These are phyloP conservation scores for Parauchenoglanis ngamensis DNA, from an alignment of 2,797 vertebrate species.

Conservation along the genomic window DNA sequence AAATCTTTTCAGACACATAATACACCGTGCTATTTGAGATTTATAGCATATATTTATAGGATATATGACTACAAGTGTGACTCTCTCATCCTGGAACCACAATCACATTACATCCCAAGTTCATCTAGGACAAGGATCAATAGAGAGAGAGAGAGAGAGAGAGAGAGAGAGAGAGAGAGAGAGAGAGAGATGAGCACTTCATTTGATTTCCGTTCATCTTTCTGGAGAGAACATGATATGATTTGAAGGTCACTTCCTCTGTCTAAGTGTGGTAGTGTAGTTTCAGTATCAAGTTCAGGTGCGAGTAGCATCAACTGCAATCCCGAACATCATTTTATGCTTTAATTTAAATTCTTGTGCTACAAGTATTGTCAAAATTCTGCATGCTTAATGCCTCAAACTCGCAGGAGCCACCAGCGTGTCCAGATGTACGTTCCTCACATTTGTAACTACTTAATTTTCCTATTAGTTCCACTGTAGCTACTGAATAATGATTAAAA, in stretches of 20 bases:
- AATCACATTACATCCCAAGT: conserved; percentile 58
- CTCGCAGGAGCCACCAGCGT: neutral
- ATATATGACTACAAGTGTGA: conserved; percentile 31
- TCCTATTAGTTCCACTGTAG: neutral
- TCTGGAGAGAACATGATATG: conserved; percentile 45
- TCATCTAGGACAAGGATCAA: conserved; percentile 53
- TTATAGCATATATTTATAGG: conserved; percentile 31
- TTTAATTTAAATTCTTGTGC: neutral
- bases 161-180: conserved; percentile 3
- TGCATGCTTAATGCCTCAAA: neutral
- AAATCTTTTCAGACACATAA: conserved; percentile 17
- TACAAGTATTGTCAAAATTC: neutral
- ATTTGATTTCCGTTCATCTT: conserved; percentile 52
- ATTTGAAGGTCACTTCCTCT: conserved; percentile 46
- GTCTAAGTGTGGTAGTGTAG: conserved; percentile 34
- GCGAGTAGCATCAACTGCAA: neutral
- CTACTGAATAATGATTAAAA: neutral
- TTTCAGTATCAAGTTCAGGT: conserved; percentile 23
- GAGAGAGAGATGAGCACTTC: conserved; percentile 45
- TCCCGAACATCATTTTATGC: neutral
- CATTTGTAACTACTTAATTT: conserved; percentile 9
- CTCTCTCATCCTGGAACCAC: conserved; percentile 47
- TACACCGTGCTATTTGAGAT: conserved; percentile 16
- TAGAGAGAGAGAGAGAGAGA: conserved; percentile 31
- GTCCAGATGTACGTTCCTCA: neutral